phyloP scores from a whole-genome alignment of 2,888 invertebrate species.

The Pyralis farinalis region DNA sequence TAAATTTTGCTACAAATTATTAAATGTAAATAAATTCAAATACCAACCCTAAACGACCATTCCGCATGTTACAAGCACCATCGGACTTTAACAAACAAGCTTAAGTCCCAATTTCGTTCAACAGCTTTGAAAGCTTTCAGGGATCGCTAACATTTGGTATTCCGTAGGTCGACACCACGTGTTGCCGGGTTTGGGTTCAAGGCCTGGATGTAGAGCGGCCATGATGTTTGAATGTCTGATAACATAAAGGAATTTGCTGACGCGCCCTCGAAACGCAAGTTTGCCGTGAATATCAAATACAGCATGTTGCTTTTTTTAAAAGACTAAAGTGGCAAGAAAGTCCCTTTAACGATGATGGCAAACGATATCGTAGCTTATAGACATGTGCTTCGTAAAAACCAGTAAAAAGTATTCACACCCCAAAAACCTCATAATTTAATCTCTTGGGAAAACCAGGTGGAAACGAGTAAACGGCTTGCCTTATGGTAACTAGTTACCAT shows the following conservation, averaged over 20 bases:
- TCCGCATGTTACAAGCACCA: constrained; percentile 29
- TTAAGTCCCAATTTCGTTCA: constrained; percentile 47
- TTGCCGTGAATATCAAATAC: background rate
- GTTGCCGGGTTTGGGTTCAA: constrained; percentile 68
- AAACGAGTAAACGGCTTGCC: too few relatives aligned
- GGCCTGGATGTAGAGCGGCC: constrained; percentile 44
- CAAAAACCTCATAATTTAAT: too few relatives aligned
- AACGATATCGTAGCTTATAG: too few relatives aligned
- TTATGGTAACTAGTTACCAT: too few relatives aligned
- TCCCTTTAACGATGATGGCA: too few relatives aligned
- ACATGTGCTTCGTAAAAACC: too few relatives aligned
- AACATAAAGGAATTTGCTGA: background rate
- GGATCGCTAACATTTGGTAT: constrained; percentile 57
- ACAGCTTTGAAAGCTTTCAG: constrained; percentile 38
- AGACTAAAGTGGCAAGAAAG: too few relatives aligned
- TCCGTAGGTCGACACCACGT: constrained; percentile 58
- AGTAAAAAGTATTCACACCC: too few relatives aligned
- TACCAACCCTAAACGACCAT: constrained; percentile 17
- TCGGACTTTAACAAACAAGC: constrained; percentile 35
- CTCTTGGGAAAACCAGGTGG: too few relatives aligned
- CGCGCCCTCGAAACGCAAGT: background rate
- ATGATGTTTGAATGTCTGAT: constrained; percentile 20
- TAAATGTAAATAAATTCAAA: constrained; percentile 2
- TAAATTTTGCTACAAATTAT: background rate
- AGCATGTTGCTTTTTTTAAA: background rate